These are phyloP conservation scores for Drosophila sulfurigaster DNA, from an alignment of 1,140 invertebrate species.

Conservation along the genomic window DNA sequence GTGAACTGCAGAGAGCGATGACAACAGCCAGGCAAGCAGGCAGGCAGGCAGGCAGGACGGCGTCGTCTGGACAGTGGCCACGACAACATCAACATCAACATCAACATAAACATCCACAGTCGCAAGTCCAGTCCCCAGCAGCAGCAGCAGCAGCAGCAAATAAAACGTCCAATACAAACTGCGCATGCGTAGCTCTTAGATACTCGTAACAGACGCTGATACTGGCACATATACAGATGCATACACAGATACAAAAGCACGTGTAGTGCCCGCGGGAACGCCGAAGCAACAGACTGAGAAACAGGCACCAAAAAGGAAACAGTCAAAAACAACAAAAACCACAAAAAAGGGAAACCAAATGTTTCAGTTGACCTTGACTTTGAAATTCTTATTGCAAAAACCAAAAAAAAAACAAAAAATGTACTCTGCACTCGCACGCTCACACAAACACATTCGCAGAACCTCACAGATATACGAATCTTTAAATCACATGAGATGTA, in stretches of 20 bases:
- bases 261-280: slow-evolving; percentile 57
- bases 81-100: slow-evolving; percentile 29
- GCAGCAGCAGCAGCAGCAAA: slow-evolving; percentile 8
- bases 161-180: slow-evolving; percentile 37
- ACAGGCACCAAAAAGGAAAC: slow-evolving; percentile 37
- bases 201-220: slow-evolving; percentile 33
- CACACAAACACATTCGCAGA: background rate
- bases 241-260: slow-evolving; percentile 51
- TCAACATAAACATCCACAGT: slow-evolving; percentile 18
- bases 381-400: slow-evolving; percentile 77
- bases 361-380: slow-evolving; percentile 76
- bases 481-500: slow-evolving; percentile 17
- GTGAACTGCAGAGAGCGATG: slow-evolving; percentile 55
- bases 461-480: slow-evolving; percentile 12
- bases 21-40: slow-evolving; percentile 48
- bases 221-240: slow-evolving; percentile 28
- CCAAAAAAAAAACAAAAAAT: slow-evolving; percentile 52
- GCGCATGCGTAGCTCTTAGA: slow-evolving; percentile 76
- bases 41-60: slow-evolving; percentile 28
- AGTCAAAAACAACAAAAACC: slow-evolving; percentile 13
- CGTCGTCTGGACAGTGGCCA: slow-evolving; percentile 15
- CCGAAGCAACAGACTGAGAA: slow-evolving; percentile 35
- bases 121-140: background rate
- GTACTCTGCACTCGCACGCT: slow-evolving; percentile 30
- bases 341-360: slow-evolving; percentile 55